Evolutionary conservation across 2,888 invertebrate genomes (phyloP), one percentile per base, ranked within the genome.

Genomic region (Epinotia bilunana): DNA sequence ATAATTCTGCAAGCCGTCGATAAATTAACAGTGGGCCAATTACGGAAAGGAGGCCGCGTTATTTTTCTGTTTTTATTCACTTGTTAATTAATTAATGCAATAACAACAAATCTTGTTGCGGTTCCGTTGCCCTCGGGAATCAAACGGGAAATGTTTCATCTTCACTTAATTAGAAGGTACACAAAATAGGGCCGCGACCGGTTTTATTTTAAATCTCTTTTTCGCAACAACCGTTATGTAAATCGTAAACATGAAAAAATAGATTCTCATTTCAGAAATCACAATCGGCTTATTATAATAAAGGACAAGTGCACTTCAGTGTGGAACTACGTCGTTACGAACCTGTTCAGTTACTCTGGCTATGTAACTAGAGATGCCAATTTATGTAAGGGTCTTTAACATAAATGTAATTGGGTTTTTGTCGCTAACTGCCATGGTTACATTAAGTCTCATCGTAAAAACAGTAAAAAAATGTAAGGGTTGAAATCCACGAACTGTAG

Each of bases 91-190:
- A 76, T 72, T 76, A 76, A 73, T 76, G 69, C 73, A 76, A 73
- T 69, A 72, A 73, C 72, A 73, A 73, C 76, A 73, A 73, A 73
- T 76, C 72, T 72, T 73, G 72, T 63, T 73, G 76, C 72, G 63
- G 73, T 64, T 39, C 60, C 74, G 72, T 74, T 77, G 70, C 71
- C 77, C 70, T 70, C 49, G 67, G 72, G 75, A 75, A 71, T 67
- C 75, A 72, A 74, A 76, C 76, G 73, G 74, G 79, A 81, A 86
- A 79, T 78, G 83, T 83, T 84, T 78, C 80, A 79, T 82, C 80
- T 72, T 79, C 79, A 83, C 80, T 84, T 88, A 84, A 88, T 88
- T 87, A 87, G 83, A 83, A 86, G 83, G 84, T 83, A 81, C 72
- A 75, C 81, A 83, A 84, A 84, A 80, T 80, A 83, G 78, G 76